Conservation (phyloP, 2,113 vertebrate species). For the Pardalotus punctatus region DNA sequence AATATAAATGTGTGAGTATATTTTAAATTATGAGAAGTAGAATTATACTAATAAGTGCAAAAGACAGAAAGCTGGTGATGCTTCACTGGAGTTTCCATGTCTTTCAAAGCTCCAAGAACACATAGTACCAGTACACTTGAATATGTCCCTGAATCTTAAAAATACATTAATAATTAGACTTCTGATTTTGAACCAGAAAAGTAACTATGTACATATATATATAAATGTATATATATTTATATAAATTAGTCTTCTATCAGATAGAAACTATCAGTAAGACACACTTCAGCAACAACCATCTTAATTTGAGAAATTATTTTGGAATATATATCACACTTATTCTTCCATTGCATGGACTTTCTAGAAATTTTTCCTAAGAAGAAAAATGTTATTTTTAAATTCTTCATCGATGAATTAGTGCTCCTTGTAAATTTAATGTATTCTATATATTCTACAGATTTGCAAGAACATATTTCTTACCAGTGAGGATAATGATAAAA, state of each 20-base stretch:
- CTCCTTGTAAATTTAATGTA: slow-evolving; percentile 53
- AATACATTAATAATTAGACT: background rate
- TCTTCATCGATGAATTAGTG: slow-evolving; percentile 58
- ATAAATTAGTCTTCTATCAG: background rate
- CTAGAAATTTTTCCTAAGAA: background rate
- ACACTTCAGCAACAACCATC: background rate
- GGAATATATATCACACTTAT: background rate
- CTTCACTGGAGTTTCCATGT: background rate
- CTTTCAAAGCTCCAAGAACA: background rate
- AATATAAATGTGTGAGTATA: background rate
- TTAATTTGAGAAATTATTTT: background rate
- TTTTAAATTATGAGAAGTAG: background rate
- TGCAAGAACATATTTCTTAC: slow-evolving; percentile 59
- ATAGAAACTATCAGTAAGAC: background rate
- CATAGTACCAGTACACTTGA: background rate
- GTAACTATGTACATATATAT: background rate
- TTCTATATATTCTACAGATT: slow-evolving; percentile 57
- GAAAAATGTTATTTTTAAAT: background rate
- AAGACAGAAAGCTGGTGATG: background rate
- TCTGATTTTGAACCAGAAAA: background rate
- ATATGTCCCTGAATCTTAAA: background rate
- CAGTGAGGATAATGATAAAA: slow-evolving; percentile 64
- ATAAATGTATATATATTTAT: background rate
- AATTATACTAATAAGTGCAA: background rate
- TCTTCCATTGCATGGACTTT: background rate